These are phyloP conservation scores for Heliconius congener DNA, from an alignment of 1,140 invertebrate genomes.

Conservation along the genomic window DNA sequence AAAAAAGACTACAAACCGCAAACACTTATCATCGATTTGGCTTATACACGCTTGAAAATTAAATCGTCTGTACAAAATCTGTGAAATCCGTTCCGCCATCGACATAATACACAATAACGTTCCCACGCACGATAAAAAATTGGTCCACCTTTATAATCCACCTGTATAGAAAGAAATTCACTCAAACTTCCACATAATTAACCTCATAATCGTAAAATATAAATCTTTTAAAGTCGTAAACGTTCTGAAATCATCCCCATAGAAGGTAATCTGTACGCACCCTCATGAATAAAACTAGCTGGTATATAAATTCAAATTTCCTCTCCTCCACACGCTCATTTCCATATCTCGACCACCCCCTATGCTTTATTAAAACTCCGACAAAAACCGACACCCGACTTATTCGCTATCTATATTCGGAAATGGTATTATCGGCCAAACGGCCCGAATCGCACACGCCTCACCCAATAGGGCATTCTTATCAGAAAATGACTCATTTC, in stretches of 20 bases:
- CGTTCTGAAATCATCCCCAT: conserved; percentile 50
- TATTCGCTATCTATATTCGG: conserved; percentile 76
- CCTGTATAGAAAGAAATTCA: conserved; percentile 17
- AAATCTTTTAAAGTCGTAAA: conserved; percentile 48
- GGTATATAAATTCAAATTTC: conserved; percentile 82
- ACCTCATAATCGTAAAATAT: conserved; percentile 13
- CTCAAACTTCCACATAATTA: conserved; percentile 24
- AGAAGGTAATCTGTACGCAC: conserved; percentile 57
- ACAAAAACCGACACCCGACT: conserved; percentile 76
- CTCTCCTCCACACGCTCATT: conserved; percentile 78
- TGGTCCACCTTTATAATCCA: conserved; percentile 14
- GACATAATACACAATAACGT: conserved; percentile 15
- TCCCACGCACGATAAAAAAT: conserved; percentile 29
- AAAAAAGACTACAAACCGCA: conserved; percentile 1
- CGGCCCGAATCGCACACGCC: conserved; percentile 74
- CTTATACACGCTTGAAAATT: conserved; percentile 11
- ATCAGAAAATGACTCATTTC: conserved; percentile 82
- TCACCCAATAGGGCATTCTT: conserved; percentile 80
- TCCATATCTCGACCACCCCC: conserved; percentile 77
- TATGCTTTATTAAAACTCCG: conserved; percentile 78
- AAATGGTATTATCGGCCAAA: conserved; percentile 76
- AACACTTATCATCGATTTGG: conserved; percentile 5
- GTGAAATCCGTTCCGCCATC: conserved; percentile 17
- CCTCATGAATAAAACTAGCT: conserved; percentile 78
- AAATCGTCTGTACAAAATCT: conserved; percentile 29